Evolutionary conservation across 2,113 vertebrate species (phyloP).

Genomic region (Eulemur macaco): DNA sequence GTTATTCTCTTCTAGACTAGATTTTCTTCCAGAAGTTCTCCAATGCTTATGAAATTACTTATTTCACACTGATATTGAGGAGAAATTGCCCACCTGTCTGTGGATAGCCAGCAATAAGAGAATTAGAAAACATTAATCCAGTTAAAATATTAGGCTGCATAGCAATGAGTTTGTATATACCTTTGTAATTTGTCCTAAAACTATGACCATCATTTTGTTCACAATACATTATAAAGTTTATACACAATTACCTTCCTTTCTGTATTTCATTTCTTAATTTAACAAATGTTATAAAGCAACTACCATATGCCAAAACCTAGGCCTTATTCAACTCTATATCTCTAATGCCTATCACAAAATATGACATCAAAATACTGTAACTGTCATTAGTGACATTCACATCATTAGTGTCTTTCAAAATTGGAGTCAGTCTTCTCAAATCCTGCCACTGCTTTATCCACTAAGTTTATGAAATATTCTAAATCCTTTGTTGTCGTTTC

Average conservation of each 20-base stretch:
- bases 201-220: not conserved
- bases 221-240: not conserved
- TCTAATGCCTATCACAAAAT: not conserved
- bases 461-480: not conserved
- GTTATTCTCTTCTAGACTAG: not conserved
- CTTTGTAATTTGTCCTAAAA: not conserved
- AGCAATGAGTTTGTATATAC: not conserved
- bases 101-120: not conserved
- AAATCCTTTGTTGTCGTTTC: not conserved
- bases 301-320: not conserved
- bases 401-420: not conserved
- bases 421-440: not conserved
- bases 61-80: not conserved
- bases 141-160: not conserved
- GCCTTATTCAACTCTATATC: not conserved
- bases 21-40: slow-evolving; percentile 9
- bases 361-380: not conserved
- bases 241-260: not conserved
- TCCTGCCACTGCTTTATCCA: not conserved
- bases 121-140: not conserved
- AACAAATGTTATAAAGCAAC: not conserved
- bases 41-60: not conserved
- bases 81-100: not conserved
- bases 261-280: not conserved
- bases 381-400: not conserved